phyloP scores from a whole-genome alignment of 1,140 invertebrate genomes.

The Onthophagus taurus region DNA sequence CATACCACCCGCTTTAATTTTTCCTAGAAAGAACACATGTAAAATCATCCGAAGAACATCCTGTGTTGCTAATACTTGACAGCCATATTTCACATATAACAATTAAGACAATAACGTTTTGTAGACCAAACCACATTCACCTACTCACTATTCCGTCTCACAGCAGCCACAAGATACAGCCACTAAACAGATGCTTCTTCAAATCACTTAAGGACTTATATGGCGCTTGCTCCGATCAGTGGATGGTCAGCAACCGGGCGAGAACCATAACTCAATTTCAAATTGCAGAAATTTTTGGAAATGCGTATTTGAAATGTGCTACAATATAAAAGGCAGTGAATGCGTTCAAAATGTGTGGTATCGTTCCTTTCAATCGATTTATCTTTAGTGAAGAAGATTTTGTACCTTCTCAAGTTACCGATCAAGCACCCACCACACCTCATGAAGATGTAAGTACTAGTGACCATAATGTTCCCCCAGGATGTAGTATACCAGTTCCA shows the following conservation, averaged over 20 bases:
- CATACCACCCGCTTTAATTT: conserved; percentile 24
- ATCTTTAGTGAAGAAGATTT: conserved; percentile 12
- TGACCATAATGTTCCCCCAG: too few relatives aligned
- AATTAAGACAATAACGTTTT: conserved; percentile 18
- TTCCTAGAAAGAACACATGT: conserved; percentile 23
- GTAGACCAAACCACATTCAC: conserved; percentile 17
- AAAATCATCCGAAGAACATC: conserved; percentile 16
- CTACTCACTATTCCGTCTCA: conserved; percentile 32
- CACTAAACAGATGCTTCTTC: neutral
- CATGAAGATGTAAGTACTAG: too few relatives aligned
- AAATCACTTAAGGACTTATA: neutral
- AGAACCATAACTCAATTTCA: conserved; percentile 4
- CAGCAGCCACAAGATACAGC: conserved; percentile 28
- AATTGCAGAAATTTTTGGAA: neutral
- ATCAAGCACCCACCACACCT: too few relatives aligned
- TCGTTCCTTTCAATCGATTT: neutral
- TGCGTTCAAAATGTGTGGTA: conserved; percentile 3
- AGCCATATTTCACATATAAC: conserved; percentile 21
- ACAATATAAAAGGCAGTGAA: conserved; percentile 1
- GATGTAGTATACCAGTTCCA: too few relatives aligned
- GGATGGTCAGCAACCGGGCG: conserved; percentile 1
- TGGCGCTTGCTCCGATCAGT: neutral
- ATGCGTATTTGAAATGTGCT: neutral
- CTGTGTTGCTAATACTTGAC: conserved; percentile 22
- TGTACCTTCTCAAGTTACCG: neutral